phyloP scores from a whole-genome alignment of 1,140 invertebrate species.

The Vollenhovia emeryi region DNA sequence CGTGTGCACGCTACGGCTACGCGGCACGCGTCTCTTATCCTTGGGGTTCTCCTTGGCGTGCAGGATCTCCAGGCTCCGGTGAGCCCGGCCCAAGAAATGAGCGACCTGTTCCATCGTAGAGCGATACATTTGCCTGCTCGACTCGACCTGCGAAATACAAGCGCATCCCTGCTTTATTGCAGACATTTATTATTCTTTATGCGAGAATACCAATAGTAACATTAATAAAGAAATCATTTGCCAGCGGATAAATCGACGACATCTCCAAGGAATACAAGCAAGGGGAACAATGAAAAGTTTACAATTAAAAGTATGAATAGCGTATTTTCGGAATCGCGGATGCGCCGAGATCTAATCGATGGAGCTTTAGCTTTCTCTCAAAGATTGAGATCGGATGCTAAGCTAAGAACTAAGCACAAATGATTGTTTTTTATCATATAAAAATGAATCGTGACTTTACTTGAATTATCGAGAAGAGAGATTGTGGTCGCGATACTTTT shows the following conservation, averaged over 20 bases:
- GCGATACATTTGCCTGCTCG: slow-evolving; percentile 92
- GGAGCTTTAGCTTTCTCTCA: background rate
- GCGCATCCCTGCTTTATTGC: background rate
- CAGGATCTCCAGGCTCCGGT: slow-evolving; percentile 87
- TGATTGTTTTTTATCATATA: background rate
- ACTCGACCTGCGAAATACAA: slow-evolving; percentile 89
- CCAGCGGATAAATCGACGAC: background rate
- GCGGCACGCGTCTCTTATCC: slow-evolving; percentile 79
- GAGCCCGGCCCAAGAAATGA: slow-evolving; percentile 90
- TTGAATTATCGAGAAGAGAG: background rate
- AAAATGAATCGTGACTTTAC: background rate
- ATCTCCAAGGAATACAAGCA: background rate
- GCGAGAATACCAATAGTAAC: background rate
- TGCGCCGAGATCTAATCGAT: background rate
- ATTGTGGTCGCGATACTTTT: background rate
- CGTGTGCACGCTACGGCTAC: slow-evolving; percentile 84
- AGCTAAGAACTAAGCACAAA: too few relatives aligned
- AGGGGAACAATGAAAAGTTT: background rate
- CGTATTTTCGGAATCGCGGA: background rate
- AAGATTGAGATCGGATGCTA: too few relatives aligned
- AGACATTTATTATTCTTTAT: background rate
- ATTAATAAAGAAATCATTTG: background rate
- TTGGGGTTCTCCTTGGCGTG: slow-evolving; percentile 77
- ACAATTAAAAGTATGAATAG: background rate
- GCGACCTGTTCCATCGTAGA: slow-evolving; percentile 92